Conservation (phyloP, 2,888 invertebrate genomes). For the Dyspetes luteomarginatus region DNA sequence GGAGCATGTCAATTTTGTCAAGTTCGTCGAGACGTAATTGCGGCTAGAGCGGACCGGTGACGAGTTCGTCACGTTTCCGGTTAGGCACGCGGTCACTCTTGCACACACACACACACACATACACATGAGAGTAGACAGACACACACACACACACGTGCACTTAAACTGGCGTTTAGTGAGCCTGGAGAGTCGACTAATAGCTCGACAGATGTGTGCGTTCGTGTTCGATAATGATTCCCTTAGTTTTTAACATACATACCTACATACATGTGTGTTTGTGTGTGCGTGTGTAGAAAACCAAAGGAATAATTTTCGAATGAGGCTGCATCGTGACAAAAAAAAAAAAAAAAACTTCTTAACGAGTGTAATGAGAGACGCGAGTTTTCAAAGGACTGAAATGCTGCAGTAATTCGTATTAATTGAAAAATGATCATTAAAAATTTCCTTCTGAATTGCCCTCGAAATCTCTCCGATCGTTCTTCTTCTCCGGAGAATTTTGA, state of each 20-base stretch:
- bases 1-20: constrained; percentile 58
- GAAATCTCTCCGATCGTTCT: not conserved
- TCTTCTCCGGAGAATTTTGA: no score
- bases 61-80: constrained; percentile 61
- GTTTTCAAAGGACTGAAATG: constrained; percentile 1
- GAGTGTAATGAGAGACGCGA: constrained; percentile 9
- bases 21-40: constrained; percentile 60
- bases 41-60: constrained; percentile 54
- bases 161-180: not conserved
- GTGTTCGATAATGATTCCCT: not conserved
- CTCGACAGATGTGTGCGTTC: not conserved
- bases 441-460: constrained; percentile 19
- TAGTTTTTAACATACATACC: not conserved
- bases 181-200: constrained; percentile 30
- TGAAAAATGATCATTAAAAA: constrained; percentile 49
- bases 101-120: not conserved
- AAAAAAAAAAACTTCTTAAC: constrained; percentile 49
- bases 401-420: constrained; percentile 39
- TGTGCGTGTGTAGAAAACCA: no score
- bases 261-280: not conserved
- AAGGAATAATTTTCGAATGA: constrained; percentile 53
- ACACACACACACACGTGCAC: not conserved
- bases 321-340: constrained; percentile 55
- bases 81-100: constrained; percentile 46
- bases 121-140: not conserved